Percentiles rank a stretch among this genome's conserved stretches.
These are phyloP conservation scores for Epizoanthus scotinus DNA, from an alignment of 92 coral and sea anemone genomes.

Conservation along the genomic window DNA sequence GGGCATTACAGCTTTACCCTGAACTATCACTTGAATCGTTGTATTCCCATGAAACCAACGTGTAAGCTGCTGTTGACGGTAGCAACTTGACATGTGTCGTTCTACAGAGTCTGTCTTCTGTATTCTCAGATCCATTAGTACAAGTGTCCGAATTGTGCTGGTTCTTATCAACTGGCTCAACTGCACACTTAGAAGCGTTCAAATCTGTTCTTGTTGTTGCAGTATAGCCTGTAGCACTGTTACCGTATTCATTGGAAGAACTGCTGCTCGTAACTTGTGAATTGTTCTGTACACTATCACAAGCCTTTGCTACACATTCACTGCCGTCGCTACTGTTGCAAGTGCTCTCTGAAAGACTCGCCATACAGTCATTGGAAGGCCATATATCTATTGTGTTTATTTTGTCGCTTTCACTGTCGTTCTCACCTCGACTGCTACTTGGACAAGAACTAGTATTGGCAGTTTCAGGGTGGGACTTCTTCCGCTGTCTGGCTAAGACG, in stretches of 20 bases:
- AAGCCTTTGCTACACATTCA: not conserved
- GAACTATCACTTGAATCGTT: slow-evolving; percentile 64
- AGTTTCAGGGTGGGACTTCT: slow-evolving; percentile 14
- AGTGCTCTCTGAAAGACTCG: not conserved
- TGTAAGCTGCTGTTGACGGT: not conserved
- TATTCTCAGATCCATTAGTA: not conserved
- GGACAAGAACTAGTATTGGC: not conserved
- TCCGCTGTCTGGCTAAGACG: slow-evolving; percentile 41
- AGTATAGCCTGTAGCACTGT: not conserved
- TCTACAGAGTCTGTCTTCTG: not conserved
- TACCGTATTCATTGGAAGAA: not conserved
- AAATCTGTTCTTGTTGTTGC: not conserved
- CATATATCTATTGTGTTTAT: not conserved
- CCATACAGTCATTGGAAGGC: not conserved
- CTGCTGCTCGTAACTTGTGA: not conserved
- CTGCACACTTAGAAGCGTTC: not conserved
- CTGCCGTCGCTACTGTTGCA: not conserved
- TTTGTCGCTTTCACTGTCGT: not conserved
- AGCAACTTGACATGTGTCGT: not conserved
- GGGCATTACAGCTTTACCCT: slow-evolving; percentile 10
- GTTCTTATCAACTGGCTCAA: not conserved
- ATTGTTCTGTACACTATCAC: not conserved
- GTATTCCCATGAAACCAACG: slow-evolving; percentile 63
- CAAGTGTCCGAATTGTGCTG: not conserved
- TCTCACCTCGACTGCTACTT: not conserved